These are phyloP conservation scores for Synergus umbraculus DNA, from an alignment of 2,888 invertebrate genomes.

Conservation along the genomic window DNA sequence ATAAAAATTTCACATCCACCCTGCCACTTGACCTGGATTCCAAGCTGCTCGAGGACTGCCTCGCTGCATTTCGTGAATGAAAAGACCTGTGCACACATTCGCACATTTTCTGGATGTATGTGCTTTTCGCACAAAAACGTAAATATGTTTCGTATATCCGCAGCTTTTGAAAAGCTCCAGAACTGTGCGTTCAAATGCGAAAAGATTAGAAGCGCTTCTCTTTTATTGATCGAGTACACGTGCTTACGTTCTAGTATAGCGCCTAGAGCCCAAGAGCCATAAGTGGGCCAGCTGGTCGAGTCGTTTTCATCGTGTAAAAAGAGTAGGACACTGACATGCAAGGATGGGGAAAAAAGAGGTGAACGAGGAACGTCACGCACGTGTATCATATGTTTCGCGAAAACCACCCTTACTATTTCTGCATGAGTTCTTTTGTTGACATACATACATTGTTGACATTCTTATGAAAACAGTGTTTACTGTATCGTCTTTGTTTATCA, in stretches of 20 bases:
- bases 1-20: constrained; percentile 66
- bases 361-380: constrained; percentile 33
- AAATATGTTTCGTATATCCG: background rate
- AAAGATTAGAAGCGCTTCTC: constrained; percentile 46
- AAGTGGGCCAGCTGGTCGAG: constrained; percentile 73
- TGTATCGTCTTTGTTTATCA: background rate
- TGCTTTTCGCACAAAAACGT: background rate
- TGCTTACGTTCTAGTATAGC: constrained; percentile 64
- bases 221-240: constrained; percentile 74
- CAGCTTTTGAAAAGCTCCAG: background rate
- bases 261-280: constrained; percentile 61
- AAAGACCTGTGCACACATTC: constrained; percentile 41
- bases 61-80: constrained; percentile 53
- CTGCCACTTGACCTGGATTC: constrained; percentile 69
- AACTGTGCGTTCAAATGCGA: background rate
- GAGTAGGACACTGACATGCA: constrained; percentile 35
- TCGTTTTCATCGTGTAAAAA: constrained; percentile 49
- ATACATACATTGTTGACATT: background rate
- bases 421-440: background rate
- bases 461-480: background rate
- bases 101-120: background rate
- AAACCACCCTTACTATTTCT: background rate
- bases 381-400: constrained; percentile 18
- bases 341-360: constrained; percentile 23
- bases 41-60: constrained; percentile 49